Evolutionary conservation across 2,797 vertebrate genomes (phyloP), one percentile per base, ranked within the genome.

Genomic region (Alosa sapidissima): DNA sequence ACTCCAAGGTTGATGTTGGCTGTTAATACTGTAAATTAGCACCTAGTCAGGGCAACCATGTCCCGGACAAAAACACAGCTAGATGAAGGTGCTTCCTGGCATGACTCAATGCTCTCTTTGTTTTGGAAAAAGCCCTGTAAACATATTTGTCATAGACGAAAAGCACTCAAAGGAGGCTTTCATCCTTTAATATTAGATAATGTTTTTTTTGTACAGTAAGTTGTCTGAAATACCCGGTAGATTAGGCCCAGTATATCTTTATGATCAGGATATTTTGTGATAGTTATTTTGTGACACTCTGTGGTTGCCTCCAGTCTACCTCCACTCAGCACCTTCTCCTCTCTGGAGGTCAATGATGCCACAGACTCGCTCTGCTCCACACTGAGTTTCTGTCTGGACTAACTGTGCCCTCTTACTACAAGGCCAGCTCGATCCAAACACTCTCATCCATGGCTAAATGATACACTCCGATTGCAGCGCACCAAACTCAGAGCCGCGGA

Each of bases 1-100:
- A 82, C 51, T 85, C 88, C 85, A 85, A 88, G 88, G 89, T 89
- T 88, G 83, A 81, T 89, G 83, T 87, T 83, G 81, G 72, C 84
- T 83, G 84, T 86, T 86, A 87, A 88, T 86, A 85, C 85, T 68
- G 75, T 89, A 83, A 88, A 88, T 90, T 86, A 89, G 83, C 82
- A 28, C 84, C 58, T 84, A 81, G 49, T 82, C 45, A 21, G 21
- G 33, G 51, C 36, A 49, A 14, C 19, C 41, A 48, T 5, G 21
- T 47, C 55, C 58, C 1, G 54, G 54, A 83, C 96, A 90, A 95
- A 91, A 94, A 94, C 91, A 94, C 93, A 88, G 72, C 95, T 93
- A 33, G 41, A 11, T 10, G 8, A 19, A 81, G 51, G 81, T 21
- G 47, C 28, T 52, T 81, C 51, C 81, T 48, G 28, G 49, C 28